Conservation (phyloP, 2,113 vertebrate species). For the Columba janthina region DNA sequence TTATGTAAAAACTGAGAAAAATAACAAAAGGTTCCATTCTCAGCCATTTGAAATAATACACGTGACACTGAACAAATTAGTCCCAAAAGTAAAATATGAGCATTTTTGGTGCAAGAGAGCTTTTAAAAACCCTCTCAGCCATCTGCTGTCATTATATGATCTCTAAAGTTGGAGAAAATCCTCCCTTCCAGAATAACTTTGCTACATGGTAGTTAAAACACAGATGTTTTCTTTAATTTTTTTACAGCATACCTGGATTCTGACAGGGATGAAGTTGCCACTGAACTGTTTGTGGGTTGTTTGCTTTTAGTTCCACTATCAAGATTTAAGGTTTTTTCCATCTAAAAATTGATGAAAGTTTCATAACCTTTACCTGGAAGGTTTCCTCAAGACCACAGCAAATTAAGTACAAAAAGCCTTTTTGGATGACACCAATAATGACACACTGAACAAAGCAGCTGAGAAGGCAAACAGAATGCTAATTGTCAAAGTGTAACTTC, state of each 20-base stretch:
- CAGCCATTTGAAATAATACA: neutral
- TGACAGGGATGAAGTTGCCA: neutral
- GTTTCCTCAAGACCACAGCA: neutral
- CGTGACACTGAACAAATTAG: neutral
- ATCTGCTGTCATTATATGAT: neutral
- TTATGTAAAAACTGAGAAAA: neutral
- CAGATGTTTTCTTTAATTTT: neutral
- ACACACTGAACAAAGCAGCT: neutral
- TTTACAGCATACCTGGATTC: neutral
- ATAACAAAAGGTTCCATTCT: neutral
- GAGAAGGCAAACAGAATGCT: neutral
- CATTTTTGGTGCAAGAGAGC: neutral
- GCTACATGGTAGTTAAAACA: neutral
- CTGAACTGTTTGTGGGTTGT: neutral
- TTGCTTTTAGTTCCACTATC: neutral
- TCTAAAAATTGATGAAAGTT: neutral
- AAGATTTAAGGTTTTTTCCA: neutral
- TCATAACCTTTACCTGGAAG: neutral
- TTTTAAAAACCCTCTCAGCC: neutral
- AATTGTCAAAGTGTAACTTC: neutral
- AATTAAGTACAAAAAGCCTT: neutral
- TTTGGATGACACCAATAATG: neutral
- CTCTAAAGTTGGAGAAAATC: neutral
- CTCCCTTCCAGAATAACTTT: neutral
- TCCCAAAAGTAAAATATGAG: neutral